phyloP scores from a whole-genome alignment of 2,888 invertebrate species.

The Sabatieria punctata region DNA sequence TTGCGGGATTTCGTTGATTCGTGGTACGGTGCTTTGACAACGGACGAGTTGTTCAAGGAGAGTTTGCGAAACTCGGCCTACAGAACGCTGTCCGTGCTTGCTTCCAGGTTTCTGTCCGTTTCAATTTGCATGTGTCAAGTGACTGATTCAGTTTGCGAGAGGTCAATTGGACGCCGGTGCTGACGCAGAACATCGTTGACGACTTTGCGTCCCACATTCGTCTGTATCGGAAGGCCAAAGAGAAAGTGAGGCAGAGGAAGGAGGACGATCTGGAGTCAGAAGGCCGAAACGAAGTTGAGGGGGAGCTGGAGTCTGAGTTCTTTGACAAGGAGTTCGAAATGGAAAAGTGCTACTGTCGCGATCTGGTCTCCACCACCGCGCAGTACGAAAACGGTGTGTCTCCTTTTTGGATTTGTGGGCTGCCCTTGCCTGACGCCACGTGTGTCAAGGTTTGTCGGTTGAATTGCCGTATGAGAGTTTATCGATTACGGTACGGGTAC shows the following conservation, averaged over 20 bases:
- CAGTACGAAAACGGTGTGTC: conserved; percentile 39
- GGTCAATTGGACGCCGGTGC: conserved; percentile 72
- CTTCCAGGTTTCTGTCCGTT: too few relatives aligned
- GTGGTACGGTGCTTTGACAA: conserved; percentile 24
- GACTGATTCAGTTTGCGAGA: conserved; percentile 30
- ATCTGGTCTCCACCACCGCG: conserved; percentile 55
- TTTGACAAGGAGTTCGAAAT: conserved; percentile 73
- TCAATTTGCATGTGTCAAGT: neutral
- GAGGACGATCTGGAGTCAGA: conserved; percentile 26
- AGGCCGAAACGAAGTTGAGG: too few relatives aligned
- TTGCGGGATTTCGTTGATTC: conserved; percentile 26
- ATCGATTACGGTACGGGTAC: too few relatives aligned
- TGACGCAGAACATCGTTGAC: conserved; percentile 69
- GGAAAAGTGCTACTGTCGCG: conserved; percentile 62
- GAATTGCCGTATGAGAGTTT: too few relatives aligned
- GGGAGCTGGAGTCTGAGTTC: conserved; percentile 53
- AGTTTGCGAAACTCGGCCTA: conserved; percentile 19
- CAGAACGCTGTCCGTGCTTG: conserved; percentile 19
- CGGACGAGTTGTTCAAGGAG: conserved; percentile 20
- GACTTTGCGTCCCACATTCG: conserved; percentile 74
- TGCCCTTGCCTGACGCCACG: neutral
- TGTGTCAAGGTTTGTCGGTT: too few relatives aligned
- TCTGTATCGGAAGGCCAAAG: conserved; percentile 57
- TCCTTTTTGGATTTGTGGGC: neutral
- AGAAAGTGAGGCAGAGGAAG: conserved; percentile 36